These are phyloP conservation scores for Campylomormyrus numenius DNA, from an alignment of 2,113 vertebrate genomes.

Conservation along the genomic window DNA sequence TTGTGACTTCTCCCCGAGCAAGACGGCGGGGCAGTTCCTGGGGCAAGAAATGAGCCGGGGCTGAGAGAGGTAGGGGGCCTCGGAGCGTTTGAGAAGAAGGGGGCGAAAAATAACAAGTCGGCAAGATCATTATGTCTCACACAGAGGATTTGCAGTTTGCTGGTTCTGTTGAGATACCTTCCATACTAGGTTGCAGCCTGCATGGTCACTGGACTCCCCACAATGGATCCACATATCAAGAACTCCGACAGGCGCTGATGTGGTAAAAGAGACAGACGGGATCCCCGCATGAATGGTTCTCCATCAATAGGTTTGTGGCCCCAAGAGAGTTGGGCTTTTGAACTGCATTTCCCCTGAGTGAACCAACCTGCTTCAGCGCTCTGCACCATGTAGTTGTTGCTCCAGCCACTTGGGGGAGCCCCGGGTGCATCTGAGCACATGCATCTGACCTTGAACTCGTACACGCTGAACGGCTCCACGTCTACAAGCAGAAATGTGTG, in stretches of 20 bases:
- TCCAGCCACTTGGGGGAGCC: conserved; percentile 59
- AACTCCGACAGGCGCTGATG: conserved; percentile 50
- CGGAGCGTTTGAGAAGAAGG: neutral
- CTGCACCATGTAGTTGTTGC: conserved; percentile 26
- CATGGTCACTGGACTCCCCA: conserved; percentile 1
- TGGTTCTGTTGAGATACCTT: conserved; percentile 49
- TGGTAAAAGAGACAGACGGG: conserved; percentile 2
- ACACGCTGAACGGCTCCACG: conserved; percentile 41
- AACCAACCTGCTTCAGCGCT: conserved; percentile 54
- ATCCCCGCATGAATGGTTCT: neutral
- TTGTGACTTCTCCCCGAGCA: conserved; percentile 42
- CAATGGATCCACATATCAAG: conserved; percentile 60
- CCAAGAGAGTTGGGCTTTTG: neutral
- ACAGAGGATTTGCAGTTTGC: neutral
- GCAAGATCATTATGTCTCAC: neutral
- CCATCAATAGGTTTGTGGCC: neutral
- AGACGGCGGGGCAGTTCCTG: conserved; percentile 47
- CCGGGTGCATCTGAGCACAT: conserved; percentile 8
- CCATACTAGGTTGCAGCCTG: conserved; percentile 52
- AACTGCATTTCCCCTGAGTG: neutral
- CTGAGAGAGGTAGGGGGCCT: neutral
- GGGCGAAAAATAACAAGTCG: neutral
- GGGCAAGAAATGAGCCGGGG: neutral
- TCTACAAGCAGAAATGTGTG: conserved; percentile 23
- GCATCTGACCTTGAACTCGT: conserved; percentile 62